phyloP scores from a whole-genome alignment of 1,140 invertebrate genomes.

The Bombus terrestris region DNA sequence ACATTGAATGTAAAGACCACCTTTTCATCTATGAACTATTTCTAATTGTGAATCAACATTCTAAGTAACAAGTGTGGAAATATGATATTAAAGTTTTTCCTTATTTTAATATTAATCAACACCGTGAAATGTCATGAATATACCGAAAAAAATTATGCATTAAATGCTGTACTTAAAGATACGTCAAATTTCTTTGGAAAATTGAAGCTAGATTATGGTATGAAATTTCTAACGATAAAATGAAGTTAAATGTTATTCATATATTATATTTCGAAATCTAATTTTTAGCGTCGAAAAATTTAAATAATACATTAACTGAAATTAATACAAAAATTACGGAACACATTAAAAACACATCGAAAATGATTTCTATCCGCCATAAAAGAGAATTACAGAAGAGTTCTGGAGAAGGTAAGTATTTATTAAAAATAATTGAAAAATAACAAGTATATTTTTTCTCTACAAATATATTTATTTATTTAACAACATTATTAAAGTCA shows the following conservation, averaged over 20 bases:
- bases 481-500: not conserved
- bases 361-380: conserved; percentile 23
- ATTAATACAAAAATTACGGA: conserved; percentile 49
- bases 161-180: conserved; percentile 42
- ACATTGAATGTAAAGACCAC: conserved; percentile 27
- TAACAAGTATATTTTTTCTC: not conserved
- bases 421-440: not conserved
- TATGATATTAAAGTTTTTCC: conserved; percentile 25
- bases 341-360: conserved; percentile 58
- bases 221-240: not conserved
- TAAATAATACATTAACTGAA: conserved; percentile 39
- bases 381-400: conserved; percentile 30
- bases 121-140: conserved; percentile 20
- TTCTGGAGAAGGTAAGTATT: conserved; percentile 12
- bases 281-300: conserved; percentile 28
- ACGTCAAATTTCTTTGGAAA: conserved; percentile 57
- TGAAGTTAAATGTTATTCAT: not conserved
- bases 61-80: not conserved
- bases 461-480: not conserved
- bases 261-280: conserved; percentile 1
- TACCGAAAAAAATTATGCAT: not conserved
- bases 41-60: not conserved
- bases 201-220: conserved; percentile 61
- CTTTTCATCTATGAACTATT: not conserved
- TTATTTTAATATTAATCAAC: conserved; percentile 51